Evolutionary conservation across 2,888 invertebrate genomes (phyloP), one percentile per base, ranked within the genome.

Genomic region (Prosopocoilus inquinatus): DNA sequence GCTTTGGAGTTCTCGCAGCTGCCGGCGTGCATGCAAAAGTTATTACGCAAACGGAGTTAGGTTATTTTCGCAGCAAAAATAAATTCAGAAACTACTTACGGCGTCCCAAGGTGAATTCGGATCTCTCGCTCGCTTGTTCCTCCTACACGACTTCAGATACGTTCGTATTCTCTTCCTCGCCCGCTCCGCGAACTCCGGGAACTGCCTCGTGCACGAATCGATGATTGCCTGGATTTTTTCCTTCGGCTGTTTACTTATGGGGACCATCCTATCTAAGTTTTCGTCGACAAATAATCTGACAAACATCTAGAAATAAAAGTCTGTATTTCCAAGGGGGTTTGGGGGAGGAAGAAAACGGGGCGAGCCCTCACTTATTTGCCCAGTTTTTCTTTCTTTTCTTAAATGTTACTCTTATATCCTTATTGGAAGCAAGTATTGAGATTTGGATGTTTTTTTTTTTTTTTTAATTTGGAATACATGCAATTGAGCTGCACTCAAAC

Each of bases 141-240:
- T 83, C 63, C 96, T 83, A 79, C 96, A 96, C 49, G 95, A 95
- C 81, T 96, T 96, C 73, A 96, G 82, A 78, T 96, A 96, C 52
- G 96, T 96, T 64, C 96, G 82, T 74, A 96, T 95, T 63, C 96
- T 82, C 79, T 96, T 96, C 65, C 96, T 85, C 57, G 96, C 94
- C 56, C 96, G 85, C 75, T 96, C 95, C 56, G 94, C 94, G 72
- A 96, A 96, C 79, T 96, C 96, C 57, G 96, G 96, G 75, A 96
- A 96, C 80, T 96, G 96, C 67, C 96, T 83, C 60, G 95, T 93
- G 80, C 96, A 96, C 13, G 96, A 96, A 76, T 96, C 96, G 62
- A 96, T 94, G 74, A 96, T 96, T 13, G 96, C 96, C 74, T 96
- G 96, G 65, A 96, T 94, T 81, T 96, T 96, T 76, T 96, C 96